These are phyloP conservation scores for Eulemur coronatus DNA, from an alignment of 2,797 vertebrate species.

Conservation along the genomic window DNA sequence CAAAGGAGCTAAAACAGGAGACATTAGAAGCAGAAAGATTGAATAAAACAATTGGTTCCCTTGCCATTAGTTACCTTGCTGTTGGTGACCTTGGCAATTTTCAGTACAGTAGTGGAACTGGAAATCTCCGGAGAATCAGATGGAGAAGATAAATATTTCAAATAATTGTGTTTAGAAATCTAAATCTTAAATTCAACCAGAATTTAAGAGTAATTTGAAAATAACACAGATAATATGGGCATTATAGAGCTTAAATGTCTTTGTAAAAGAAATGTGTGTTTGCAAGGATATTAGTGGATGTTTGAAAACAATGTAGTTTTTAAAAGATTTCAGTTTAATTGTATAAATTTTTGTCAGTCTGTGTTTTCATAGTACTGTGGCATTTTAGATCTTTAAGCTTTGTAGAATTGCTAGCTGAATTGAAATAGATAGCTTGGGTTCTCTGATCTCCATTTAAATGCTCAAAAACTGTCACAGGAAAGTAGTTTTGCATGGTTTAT, in stretches of 20 bases:
- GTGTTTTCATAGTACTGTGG: neutral
- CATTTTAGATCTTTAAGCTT: slow-evolving; percentile 65
- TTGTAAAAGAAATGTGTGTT: neutral
- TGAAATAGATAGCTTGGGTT: slow-evolving; percentile 79
- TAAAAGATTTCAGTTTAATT: slow-evolving; percentile 43
- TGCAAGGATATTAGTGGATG: slow-evolving; percentile 22
- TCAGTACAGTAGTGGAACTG: neutral
- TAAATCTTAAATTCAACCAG: neutral
- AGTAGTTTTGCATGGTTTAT: slow-evolving; percentile 78
- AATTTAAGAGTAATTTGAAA: neutral
- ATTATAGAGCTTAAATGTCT: neutral
- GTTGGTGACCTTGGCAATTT: neutral
- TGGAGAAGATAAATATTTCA: neutral
- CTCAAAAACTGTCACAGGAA: slow-evolving; percentile 73
- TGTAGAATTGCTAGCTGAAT: slow-evolving; percentile 67
- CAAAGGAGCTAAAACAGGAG: neutral
- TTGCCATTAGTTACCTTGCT: neutral
- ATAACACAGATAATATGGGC: neutral
- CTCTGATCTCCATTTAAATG: slow-evolving; percentile 80
- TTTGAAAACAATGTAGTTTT: slow-evolving; percentile 28
- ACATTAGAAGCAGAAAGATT: neutral
- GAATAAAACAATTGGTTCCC: neutral
- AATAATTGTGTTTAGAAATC: neutral
- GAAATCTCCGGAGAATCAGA: neutral
- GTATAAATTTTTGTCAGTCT: slow-evolving; percentile 26